Conservation (phyloP, 2,113 vertebrate species). For the Eulemur rufifrons region DNA sequence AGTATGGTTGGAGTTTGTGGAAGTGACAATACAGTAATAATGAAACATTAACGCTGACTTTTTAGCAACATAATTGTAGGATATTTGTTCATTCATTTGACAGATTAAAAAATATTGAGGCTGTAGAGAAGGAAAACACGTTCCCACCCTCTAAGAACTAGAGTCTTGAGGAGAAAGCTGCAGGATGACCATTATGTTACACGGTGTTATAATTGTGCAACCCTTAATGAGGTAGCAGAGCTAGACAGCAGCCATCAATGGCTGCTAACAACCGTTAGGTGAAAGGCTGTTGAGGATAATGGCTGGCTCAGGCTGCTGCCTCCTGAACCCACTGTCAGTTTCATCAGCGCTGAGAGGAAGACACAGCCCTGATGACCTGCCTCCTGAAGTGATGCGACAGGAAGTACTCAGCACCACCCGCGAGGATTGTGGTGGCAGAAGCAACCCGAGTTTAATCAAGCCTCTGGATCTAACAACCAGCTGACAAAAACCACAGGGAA, state of each 20-base stretch:
- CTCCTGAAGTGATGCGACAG: background rate
- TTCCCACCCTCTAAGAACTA: background rate
- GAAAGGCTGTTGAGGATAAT: background rate
- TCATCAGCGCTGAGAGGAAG: background rate
- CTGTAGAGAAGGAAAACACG: background rate
- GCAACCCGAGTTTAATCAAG: background rate
- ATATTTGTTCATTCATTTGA: background rate
- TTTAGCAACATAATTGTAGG: background rate
- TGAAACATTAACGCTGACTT: background rate
- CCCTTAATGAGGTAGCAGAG: background rate
- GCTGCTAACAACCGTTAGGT: background rate
- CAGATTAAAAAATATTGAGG: background rate
- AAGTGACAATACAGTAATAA: background rate
- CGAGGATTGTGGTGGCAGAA: background rate
- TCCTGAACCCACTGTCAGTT: background rate
- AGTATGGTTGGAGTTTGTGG: background rate
- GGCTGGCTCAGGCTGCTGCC: background rate
- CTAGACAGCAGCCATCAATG: background rate
- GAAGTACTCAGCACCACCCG: background rate
- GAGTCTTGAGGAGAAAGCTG: background rate
- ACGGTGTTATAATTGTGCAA: background rate
- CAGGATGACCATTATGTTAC: background rate
- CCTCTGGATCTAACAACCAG: background rate
- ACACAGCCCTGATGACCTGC: background rate
- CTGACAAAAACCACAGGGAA: background rate